Conservation (phyloP, 1,140 invertebrate genomes). For the Mylabris phalerata region DNA sequence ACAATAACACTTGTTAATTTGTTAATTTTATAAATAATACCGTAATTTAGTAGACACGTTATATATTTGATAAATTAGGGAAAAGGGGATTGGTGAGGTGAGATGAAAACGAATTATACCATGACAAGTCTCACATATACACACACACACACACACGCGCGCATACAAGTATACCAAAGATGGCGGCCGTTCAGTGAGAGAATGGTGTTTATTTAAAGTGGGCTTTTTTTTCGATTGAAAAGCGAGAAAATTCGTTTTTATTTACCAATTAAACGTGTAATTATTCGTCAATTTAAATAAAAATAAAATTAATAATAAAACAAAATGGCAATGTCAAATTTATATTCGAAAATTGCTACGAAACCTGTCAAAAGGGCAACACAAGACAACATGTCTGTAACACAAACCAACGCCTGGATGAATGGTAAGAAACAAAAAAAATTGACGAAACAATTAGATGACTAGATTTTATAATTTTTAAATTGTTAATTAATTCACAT, state of each 20-base stretch:
- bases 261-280: too few relatives aligned
- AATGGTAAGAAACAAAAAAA: constrained; percentile 57
- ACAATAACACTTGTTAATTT: too few relatives aligned
- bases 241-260: neutral
- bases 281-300: neutral
- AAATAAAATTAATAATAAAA: neutral
- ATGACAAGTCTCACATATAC: too few relatives aligned
- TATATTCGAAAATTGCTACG: constrained; percentile 63
- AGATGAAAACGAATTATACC: too few relatives aligned
- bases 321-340: constrained; percentile 62
- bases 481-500: too few relatives aligned
- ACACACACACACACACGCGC: too few relatives aligned
- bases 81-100: too few relatives aligned
- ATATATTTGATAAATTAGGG: too few relatives aligned
- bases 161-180: neutral
- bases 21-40: too few relatives aligned
- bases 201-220: neutral
- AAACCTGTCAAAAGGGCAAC: constrained; percentile 58
- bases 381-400: constrained; percentile 60
- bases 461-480: too few relatives aligned
- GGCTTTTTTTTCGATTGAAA: neutral
- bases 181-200: neutral
- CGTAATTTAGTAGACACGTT: too few relatives aligned
- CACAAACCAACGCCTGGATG: constrained; percentile 72
- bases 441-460: neutral